Percentiles rank a stretch among this genome's conserved stretches.
These are phyloP conservation scores for Drosophila mulleri DNA, from an alignment of 2,888 invertebrate species.

Conservation along the genomic window DNA sequence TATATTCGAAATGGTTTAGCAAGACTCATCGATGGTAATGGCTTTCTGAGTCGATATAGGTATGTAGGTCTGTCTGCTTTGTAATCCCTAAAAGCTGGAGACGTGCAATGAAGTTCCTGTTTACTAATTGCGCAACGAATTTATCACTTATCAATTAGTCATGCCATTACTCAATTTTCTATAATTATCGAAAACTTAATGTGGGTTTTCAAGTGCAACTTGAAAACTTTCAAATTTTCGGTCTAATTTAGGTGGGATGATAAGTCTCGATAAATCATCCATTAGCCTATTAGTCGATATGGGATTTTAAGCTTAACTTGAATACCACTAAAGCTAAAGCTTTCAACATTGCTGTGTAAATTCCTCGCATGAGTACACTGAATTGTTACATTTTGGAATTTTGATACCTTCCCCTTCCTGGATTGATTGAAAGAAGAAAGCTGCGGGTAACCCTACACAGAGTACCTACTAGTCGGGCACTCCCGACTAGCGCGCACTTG, in stretches of 20 bases:
- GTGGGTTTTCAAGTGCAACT: too few species aligned
- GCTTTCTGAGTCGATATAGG: neutral
- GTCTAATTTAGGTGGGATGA: too few species aligned
- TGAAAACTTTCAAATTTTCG: too few species aligned
- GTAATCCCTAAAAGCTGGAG: neutral
- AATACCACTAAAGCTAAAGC: neutral
- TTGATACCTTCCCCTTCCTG: neutral
- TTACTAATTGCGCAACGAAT: neutral
- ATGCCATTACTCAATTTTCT: neutral
- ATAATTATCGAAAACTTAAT: neutral
- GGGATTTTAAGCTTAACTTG: too few species aligned
- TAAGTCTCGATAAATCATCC: too few species aligned
- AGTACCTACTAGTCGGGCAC: neutral
- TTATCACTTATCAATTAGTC: neutral
- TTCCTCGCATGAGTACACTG: neutral
- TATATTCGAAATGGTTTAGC: too few species aligned
- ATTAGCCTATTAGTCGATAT: too few species aligned
- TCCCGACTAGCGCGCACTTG: neutral
- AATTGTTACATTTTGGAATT: neutral
- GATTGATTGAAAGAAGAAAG: neutral
- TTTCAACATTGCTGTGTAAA: neutral
- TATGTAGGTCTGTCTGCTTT: neutral
- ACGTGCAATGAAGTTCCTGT: neutral
- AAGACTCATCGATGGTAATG: too few species aligned
- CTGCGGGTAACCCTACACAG: neutral